Percentiles rank a stretch among this genome's conserved stretches.
These are phyloP conservation scores for Macaria notata DNA, from an alignment of 2,888 invertebrate species.

Conservation along the genomic window DNA sequence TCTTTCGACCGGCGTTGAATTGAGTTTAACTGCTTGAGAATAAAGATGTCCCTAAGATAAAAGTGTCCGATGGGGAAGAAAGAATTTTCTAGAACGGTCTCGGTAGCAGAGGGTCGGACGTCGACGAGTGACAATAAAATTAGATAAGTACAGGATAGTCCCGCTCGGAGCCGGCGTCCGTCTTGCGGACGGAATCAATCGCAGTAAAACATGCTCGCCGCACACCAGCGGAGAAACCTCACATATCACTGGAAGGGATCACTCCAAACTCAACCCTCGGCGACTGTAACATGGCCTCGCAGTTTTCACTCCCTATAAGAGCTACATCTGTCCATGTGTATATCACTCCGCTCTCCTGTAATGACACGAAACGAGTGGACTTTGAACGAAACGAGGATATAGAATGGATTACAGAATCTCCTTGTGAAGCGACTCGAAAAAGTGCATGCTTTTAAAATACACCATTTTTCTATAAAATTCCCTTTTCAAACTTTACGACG, in stretches of 20 bases:
- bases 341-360: constrained; percentile 69
- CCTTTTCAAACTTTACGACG: constrained; percentile 22
- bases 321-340: constrained; percentile 48
- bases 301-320: constrained; percentile 24
- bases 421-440: constrained; percentile 50
- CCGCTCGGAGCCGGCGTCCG: constrained; percentile 61
- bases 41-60: constrained; percentile 76
- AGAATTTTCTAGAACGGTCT: constrained; percentile 66
- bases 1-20: constrained; percentile 65
- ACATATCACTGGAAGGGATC: constrained; percentile 26
- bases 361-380: constrained; percentile 72
- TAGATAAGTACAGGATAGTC: constrained; percentile 79
- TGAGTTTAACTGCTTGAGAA: constrained; percentile 73
- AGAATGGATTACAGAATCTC: constrained; percentile 64
- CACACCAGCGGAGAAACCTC: constrained; percentile 41
- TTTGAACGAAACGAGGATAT: constrained; percentile 68
- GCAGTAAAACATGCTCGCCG: constrained; percentile 75
- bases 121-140: constrained; percentile 79
- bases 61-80: constrained; percentile 60
- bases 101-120: constrained; percentile 62
- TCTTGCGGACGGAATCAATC: constrained; percentile 77
- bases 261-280: constrained; percentile 45
- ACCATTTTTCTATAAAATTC: constrained; percentile 28
- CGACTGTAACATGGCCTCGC: constrained; percentile 23
- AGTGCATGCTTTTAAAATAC: constrained; percentile 38